Conservation (phyloP, 2,888 invertebrate species). For the Tiphia femorata region DNA sequence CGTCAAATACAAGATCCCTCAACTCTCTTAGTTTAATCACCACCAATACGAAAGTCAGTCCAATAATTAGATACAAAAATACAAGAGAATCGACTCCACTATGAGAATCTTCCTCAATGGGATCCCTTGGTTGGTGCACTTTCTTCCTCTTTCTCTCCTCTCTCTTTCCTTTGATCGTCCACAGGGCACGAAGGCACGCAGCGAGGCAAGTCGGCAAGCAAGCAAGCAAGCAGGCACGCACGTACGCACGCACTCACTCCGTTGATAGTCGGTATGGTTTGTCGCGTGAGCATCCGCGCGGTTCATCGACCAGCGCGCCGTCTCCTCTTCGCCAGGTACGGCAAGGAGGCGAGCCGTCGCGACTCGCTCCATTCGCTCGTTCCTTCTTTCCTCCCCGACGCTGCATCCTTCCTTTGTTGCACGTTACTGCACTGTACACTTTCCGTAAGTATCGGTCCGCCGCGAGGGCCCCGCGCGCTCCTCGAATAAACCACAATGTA, state of each 20-base stretch:
- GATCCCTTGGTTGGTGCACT: no score
- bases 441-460: constrained; percentile 30
- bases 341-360: not conserved
- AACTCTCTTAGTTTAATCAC: no score
- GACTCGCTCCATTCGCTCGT: constrained; percentile 1
- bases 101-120: no score
- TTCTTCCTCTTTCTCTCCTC: not conserved
- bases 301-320: constrained; percentile 52
- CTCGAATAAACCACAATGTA: constrained; percentile 39
- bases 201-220: no score
- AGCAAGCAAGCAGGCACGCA: constrained; percentile 20
- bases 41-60: no score
- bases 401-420: constrained; percentile 36
- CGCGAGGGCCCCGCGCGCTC: constrained; percentile 11
- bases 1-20: no score
- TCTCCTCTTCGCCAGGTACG: not conserved
- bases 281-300: constrained; percentile 53
- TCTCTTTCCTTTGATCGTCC: no score
- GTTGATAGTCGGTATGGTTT: constrained; percentile 13
- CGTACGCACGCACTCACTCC: constrained; percentile 3
- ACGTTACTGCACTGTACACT: constrained; percentile 21
- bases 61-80: no score
- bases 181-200: not conserved
- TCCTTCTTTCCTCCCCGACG: constrained; percentile 1
- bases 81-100: no score